Conservation (phyloP, 2,888 invertebrate species). For the Reticulitermes lucifugus region DNA sequence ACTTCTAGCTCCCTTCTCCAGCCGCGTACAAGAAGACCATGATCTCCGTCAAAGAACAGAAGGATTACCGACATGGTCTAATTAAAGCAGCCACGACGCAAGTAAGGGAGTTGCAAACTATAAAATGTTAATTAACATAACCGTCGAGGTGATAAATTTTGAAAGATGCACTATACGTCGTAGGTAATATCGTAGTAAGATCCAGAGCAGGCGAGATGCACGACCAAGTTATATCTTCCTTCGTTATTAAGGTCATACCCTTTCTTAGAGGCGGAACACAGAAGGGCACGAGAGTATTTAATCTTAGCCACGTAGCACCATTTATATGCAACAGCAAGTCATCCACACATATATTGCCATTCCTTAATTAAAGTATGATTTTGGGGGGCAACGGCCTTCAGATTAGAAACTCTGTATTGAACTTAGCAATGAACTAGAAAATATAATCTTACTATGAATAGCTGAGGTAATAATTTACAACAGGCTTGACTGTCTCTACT, state of each 20-base stretch:
- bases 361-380: conserved; percentile 29
- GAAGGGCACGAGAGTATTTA: background rate
- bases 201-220: conserved; percentile 1
- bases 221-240: conserved; percentile 37
- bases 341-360: conserved; percentile 3
- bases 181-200: conserved; percentile 19
- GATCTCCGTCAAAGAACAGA: conserved; percentile 42
- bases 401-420: background rate
- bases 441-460: background rate
- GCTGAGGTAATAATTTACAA: background rate
- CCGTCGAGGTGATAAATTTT: conserved; percentile 1
- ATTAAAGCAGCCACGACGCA: conserved; percentile 47
- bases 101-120: conserved; percentile 43
- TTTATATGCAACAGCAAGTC: conserved; percentile 15
- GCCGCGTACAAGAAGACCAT: conserved; percentile 23
- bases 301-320: conserved; percentile 11
- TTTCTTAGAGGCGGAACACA: conserved; percentile 4
- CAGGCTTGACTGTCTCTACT: background rate
- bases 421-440: background rate
- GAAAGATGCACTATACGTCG: conserved; percentile 32
- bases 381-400: background rate
- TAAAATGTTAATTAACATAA: conserved; percentile 52
- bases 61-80: conserved; percentile 49
- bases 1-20: background rate
- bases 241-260: conserved; percentile 38